Conservation (phyloP, 2,797 vertebrate genomes). For the Tauraco hartlaubi region DNA sequence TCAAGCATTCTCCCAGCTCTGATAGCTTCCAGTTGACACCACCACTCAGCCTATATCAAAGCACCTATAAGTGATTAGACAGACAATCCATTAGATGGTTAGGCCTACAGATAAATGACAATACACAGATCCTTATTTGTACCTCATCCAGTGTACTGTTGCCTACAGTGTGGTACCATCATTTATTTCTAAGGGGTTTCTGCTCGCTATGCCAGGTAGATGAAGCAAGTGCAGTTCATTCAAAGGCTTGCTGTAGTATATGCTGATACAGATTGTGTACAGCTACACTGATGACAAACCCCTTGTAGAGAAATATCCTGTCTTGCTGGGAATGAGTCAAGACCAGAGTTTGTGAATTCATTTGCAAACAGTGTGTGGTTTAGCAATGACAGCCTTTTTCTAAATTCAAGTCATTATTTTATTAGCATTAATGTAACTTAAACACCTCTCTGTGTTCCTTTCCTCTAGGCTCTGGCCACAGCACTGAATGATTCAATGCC, state of each 20-base stretch:
- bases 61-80: background rate
- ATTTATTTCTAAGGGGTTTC: background rate
- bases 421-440: slow-evolving; percentile 3
- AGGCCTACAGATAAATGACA: background rate
- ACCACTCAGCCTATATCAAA: background rate
- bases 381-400: background rate
- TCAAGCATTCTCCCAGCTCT: background rate
- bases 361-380: background rate
- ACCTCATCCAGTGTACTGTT: background rate
- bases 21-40: background rate
- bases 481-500: background rate
- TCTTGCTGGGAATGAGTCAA: background rate
- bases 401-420: slow-evolving; percentile 31
- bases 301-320: background rate
- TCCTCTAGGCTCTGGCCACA: slow-evolving; percentile 1
- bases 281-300: background rate
- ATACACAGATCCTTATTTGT: background rate
- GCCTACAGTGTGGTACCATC: background rate
- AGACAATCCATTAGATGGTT: background rate
- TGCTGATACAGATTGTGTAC: background rate
- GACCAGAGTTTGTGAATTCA: background rate
- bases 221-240: background rate
- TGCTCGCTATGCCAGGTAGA: background rate
- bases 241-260: background rate
- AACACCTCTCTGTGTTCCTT: background rate